A percentile compares a stretch with the other conserved stretches of the same genome.
phyloP scores from a whole-genome alignment of 2,888 invertebrate species.

The Clusia tigrina region DNA sequence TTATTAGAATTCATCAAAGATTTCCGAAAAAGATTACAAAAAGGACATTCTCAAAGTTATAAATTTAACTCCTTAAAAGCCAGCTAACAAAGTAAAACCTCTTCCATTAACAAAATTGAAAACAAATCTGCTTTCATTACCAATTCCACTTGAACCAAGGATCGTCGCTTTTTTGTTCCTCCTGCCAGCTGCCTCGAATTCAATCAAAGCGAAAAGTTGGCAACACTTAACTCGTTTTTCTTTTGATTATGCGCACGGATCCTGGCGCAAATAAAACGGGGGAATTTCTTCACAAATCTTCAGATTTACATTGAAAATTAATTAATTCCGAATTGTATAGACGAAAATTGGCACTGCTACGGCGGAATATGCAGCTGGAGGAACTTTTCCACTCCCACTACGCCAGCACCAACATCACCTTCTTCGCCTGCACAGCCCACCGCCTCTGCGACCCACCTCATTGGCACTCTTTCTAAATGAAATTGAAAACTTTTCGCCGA shows the following conservation, averaged over 20 bases:
- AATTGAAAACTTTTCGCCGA: slow-evolving; percentile 6
- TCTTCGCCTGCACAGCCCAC: neutral
- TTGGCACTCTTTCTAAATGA: neutral
- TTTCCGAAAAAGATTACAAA: too few species aligned
- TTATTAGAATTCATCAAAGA: too few species aligned
- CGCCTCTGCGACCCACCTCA: neutral
- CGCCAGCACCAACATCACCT: neutral
- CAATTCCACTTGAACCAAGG: neutral
- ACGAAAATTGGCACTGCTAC: neutral
- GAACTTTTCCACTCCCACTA: neutral
- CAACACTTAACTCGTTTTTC: slow-evolving; percentile 8
- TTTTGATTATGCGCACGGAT: neutral
- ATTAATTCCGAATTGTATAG: neutral
- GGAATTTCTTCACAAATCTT: neutral
- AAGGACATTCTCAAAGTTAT: too few species aligned
- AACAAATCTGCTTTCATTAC: neutral
- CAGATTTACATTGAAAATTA: slow-evolving; percentile 9
- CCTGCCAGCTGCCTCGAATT: neutral
- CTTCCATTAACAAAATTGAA: slow-evolving; percentile 8
- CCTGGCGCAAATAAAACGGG: neutral
- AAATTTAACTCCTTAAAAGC: too few species aligned
- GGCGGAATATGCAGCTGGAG: neutral
- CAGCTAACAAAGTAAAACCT: too few species aligned
- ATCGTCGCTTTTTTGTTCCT: neutral
- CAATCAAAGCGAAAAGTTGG: neutral